Evolutionary conservation across 2,113 vertebrate genomes (phyloP).

Genomic region (Bufo gargarizans): DNA sequence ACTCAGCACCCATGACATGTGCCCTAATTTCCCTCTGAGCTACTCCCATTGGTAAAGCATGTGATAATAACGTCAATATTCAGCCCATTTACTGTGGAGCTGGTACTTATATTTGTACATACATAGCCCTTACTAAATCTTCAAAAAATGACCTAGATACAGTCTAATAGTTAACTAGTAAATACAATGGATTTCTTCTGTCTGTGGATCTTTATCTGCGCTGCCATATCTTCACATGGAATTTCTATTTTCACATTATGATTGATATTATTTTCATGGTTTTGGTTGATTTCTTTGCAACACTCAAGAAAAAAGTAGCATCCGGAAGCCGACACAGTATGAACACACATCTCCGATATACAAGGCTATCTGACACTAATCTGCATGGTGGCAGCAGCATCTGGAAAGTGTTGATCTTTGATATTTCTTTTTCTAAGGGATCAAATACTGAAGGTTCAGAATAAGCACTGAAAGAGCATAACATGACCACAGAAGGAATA

Average conservation of each 20-base stretch:
- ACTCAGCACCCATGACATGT: neutral
- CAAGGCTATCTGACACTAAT: neutral
- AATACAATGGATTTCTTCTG: neutral
- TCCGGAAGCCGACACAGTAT: neutral
- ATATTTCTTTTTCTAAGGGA: neutral
- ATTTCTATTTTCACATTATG: neutral
- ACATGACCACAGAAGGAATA: neutral
- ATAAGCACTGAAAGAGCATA: neutral
- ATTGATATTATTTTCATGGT: neutral
- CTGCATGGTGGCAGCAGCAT: neutral
- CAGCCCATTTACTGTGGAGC: neutral
- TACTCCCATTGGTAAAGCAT: neutral
- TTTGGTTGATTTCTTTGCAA: slow-evolving; percentile 1
- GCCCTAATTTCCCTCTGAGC: neutral
- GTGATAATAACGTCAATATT: neutral
- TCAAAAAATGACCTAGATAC: neutral
- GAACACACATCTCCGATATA: neutral
- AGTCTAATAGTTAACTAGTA: neutral
- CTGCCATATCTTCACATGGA: neutral
- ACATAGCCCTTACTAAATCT: neutral
- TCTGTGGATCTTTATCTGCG: neutral
- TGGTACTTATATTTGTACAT: neutral
- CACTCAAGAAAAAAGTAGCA: neutral
- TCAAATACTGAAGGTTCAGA: neutral
- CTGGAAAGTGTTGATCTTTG: neutral